A percentile compares a stretch with the other conserved stretches of the same genome.
Conservation (phyloP, 1,140 invertebrate species). For the Camponotus floridanus region DNA sequence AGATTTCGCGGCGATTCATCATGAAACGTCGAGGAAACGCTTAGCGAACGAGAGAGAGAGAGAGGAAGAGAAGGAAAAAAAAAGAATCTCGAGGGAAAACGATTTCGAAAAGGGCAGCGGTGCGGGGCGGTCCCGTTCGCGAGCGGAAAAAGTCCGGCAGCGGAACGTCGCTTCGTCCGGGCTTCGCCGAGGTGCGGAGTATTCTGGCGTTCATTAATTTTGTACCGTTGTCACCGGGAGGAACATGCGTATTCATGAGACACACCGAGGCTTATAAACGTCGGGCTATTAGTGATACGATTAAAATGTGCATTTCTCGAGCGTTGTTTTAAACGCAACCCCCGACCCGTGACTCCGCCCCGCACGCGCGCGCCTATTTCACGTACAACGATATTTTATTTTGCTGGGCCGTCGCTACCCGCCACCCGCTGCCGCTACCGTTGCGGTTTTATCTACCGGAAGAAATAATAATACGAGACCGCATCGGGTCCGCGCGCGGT, state of each 20-base stretch:
- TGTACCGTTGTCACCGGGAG: constrained; percentile 77
- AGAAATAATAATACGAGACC: constrained; percentile 72
- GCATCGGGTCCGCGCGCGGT: constrained; percentile 64
- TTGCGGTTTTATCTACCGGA: constrained; percentile 71
- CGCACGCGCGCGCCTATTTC: constrained; percentile 54
- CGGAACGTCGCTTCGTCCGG: constrained; percentile 15
- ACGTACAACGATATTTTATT: constrained; percentile 67
- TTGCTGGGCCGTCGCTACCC: constrained; percentile 6
- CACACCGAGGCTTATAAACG: constrained; percentile 81
- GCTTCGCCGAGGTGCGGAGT: constrained; percentile 50
- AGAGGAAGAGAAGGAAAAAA: not conserved
- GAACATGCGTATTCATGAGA: constrained; percentile 82
- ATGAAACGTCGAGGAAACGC: not conserved
- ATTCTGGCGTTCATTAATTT: constrained; percentile 79
- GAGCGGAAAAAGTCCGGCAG: constrained; percentile 46
- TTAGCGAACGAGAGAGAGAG: not conserved
- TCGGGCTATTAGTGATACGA: constrained; percentile 81
- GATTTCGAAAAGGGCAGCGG: constrained; percentile 32
- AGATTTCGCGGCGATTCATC: constrained; percentile 4
- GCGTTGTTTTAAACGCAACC: constrained; percentile 77
- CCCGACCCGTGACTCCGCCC: constrained; percentile 70
- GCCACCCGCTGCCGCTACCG: too few relatives aligned
- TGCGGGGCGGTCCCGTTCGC: constrained; percentile 37
- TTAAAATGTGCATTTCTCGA: constrained; percentile 83
- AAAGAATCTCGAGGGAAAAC: not conserved